Conservation (phyloP, 1,140 invertebrate genomes). For the Pseudoatta argentina region DNA sequence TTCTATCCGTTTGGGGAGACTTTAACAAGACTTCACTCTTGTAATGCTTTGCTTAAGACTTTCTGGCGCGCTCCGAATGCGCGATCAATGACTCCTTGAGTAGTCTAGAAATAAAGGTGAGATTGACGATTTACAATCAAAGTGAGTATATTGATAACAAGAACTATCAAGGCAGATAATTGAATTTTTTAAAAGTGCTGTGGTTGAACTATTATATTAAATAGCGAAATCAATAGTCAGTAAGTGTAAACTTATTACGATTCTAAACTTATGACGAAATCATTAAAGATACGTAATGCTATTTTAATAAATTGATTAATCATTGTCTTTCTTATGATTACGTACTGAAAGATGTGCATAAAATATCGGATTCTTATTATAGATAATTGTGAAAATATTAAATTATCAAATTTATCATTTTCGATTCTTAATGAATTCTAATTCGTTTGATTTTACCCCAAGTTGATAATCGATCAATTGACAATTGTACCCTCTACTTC, state of each 20-base stretch:
- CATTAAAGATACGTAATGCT: neutral
- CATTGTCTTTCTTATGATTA: neutral
- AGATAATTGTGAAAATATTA: conserved; percentile 1
- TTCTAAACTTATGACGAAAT: neutral
- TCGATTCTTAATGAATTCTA: no score
- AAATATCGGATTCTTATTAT: neutral
- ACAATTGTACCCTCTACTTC: no score
- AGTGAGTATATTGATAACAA: neutral
- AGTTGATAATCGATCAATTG: neutral
- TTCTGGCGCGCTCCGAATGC: neutral
- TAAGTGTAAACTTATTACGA: neutral
- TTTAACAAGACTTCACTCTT: conserved; percentile 32
- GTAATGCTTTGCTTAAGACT: conserved; percentile 36
- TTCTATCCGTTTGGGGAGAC: conserved; percentile 39
- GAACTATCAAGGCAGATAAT: conserved; percentile 10
- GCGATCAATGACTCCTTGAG: neutral
- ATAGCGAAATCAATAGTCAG: neutral
- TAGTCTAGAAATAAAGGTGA: conserved; percentile 18
- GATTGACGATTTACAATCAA: conserved; percentile 37
- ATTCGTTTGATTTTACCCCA: neutral
- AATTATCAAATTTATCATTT: neutral
- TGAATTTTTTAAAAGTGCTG: neutral
- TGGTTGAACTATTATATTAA: neutral
- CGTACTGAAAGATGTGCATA: neutral
- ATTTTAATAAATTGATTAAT: conserved; percentile 11